Conservation (phyloP, 2,113 vertebrate genomes). For the Gavialis gangeticus region DNA sequence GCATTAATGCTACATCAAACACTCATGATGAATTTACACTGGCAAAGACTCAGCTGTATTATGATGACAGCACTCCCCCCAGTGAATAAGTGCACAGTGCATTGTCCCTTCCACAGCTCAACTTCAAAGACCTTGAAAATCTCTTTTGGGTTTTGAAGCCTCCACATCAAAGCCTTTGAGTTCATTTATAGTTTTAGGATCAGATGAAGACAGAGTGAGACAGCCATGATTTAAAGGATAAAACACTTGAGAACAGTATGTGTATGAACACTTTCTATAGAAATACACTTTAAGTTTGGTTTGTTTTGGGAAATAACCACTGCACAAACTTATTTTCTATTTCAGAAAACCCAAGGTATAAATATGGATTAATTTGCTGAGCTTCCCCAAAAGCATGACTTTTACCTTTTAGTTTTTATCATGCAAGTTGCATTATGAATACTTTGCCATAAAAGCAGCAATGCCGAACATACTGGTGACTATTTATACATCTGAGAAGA, state of each 20-base stretch:
- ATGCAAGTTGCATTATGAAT: neutral
- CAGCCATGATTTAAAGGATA: slow-evolving; percentile 71
- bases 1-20: slow-evolving; percentile 58
- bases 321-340: neutral
- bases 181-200: slow-evolving; percentile 85
- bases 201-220: slow-evolving; percentile 81
- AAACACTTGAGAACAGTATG: slow-evolving; percentile 68
- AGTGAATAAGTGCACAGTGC: slow-evolving; percentile 83
- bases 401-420: neutral
- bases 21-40: slow-evolving; percentile 55
- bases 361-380: neutral
- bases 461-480: neutral
- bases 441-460: neutral
- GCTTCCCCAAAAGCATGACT: neutral
- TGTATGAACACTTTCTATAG: slow-evolving; percentile 40
- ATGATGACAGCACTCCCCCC: slow-evolving; percentile 48
- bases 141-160: slow-evolving; percentile 76
- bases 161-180: slow-evolving; percentile 84
- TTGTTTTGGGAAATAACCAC: slow-evolving; percentile 51
- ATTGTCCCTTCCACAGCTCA: slow-evolving; percentile 78
- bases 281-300: slow-evolving; percentile 58
- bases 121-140: slow-evolving; percentile 77
- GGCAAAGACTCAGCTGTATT: slow-evolving; percentile 22
- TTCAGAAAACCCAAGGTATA: slow-evolving; percentile 31
- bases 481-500: neutral